Percentiles rank a stretch among this genome's conserved stretches.
These are phyloP conservation scores for Emmelina monodactyla DNA, from an alignment of 2,888 invertebrate species.

Conservation along the genomic window DNA sequence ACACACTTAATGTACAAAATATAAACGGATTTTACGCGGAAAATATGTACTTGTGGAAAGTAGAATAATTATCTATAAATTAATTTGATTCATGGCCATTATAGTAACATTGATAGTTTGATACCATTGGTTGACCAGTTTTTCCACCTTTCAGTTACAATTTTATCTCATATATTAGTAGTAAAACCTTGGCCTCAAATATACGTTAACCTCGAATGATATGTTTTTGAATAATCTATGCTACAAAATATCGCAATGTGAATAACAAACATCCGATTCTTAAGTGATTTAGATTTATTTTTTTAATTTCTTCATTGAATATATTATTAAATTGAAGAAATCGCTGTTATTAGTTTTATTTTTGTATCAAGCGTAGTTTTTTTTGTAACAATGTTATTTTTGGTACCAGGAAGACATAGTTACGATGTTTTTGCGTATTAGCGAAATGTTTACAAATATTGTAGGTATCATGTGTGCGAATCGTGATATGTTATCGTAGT, in stretches of 20 bases:
- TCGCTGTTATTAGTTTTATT: no score
- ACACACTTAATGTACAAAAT: constrained; percentile 10
- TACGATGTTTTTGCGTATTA: constrained; percentile 9
- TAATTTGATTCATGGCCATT: neutral
- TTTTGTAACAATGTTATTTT: no score
- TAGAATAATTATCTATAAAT: neutral
- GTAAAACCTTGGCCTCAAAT: constrained; percentile 56
- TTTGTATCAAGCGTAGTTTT: no score
- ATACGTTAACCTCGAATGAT: constrained; percentile 39
- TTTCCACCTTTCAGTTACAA: constrained; percentile 24
- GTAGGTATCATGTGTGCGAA: constrained; percentile 27
- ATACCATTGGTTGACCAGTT: constrained; percentile 20
- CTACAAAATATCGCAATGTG: constrained; percentile 45
- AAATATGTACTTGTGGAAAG: no score
- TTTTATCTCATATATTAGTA: constrained; percentile 34
- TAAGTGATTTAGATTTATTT: constrained; percentile 1
- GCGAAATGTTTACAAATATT: constrained; percentile 6
- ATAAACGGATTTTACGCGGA: neutral
- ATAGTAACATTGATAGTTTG: neutral
- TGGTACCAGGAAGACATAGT: constrained; percentile 28
- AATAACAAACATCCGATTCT: constrained; percentile 27
- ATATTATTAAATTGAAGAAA: no score
- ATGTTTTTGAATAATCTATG: constrained; percentile 45
- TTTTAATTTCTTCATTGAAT: neutral
- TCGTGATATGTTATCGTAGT: no score